A percentile compares a stretch with the other conserved stretches of the same genome.
These are phyloP conservation scores for Synergus japonicus DNA, from an alignment of 2,888 invertebrate genomes.

Conservation along the genomic window DNA sequence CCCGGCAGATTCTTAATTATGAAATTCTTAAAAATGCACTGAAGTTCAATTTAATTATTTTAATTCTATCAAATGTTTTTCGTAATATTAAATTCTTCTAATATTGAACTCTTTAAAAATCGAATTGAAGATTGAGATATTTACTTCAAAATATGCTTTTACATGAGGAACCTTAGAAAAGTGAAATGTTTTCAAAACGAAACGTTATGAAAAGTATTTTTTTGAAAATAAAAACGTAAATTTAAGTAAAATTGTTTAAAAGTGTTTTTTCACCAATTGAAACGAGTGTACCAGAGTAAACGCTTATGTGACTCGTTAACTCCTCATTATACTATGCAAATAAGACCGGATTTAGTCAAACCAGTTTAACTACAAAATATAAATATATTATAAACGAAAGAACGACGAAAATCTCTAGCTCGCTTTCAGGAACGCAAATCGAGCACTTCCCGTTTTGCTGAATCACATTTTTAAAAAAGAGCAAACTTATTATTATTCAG, in stretches of 20 bases:
- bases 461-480: not conserved
- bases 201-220: no score
- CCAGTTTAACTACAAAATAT: conserved; percentile 18
- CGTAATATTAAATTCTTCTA: no score
- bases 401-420: conserved; percentile 29
- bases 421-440: not conserved
- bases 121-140: no score
- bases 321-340: conserved; percentile 67
- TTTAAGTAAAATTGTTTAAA: conserved; percentile 47
- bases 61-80: no score
- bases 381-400: not conserved
- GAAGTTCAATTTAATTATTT: no score
- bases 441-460: conserved; percentile 9
- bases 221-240: not conserved
- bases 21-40: no score
- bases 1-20: not conserved
- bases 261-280: conserved; percentile 19
- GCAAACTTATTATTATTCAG: not conserved
- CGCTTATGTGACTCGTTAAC: conserved; percentile 48
- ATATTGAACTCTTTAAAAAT: no score
- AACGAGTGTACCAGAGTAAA: conserved; percentile 38
- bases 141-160: no score
- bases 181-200: no score
- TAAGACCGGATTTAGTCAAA: conserved; percentile 57
- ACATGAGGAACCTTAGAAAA: no score